Evolutionary conservation across 1,140 invertebrate genomes (phyloP).

Genomic region (Caenorhabditis remanei): DNA sequence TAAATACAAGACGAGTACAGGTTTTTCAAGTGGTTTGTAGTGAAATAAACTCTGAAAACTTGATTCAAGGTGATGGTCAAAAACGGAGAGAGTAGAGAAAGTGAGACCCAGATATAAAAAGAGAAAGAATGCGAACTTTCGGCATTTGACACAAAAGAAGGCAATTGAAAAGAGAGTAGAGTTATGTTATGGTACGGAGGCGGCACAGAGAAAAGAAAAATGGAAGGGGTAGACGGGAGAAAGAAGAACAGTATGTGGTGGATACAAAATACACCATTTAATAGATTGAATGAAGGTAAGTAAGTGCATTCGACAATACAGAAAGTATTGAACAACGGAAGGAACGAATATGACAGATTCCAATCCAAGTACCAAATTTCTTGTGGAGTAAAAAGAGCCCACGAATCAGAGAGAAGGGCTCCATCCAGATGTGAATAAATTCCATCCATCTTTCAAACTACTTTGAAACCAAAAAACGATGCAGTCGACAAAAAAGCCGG

Average conservation of each 20-base stretch:
- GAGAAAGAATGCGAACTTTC: not conserved
- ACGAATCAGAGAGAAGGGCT: not conserved
- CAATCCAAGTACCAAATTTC: too few species aligned
- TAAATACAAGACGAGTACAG: too few species aligned
- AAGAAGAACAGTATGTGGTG: not conserved
- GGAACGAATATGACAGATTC: not conserved
- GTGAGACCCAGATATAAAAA: not conserved
- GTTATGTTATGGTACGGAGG: conserved; percentile 34
- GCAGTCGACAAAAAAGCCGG: not conserved
- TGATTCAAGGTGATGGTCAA: not conserved
- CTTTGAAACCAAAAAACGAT: not conserved
- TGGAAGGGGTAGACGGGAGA: not conserved
- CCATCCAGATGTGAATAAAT: conserved; percentile 15
- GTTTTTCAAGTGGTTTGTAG: not conserved
- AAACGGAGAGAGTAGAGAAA: not conserved
- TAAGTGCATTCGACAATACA: not conserved
- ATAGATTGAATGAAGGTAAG: conserved; percentile 13
- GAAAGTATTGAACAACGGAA: not conserved
- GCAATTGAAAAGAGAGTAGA: conserved; percentile 22
- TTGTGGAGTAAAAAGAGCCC: too few species aligned
- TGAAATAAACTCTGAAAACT: not conserved
- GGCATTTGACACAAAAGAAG: not conserved
- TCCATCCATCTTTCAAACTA: not conserved
- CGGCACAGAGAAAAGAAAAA: not conserved
- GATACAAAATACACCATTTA: not conserved